Conservation (phyloP, 2,888 invertebrate genomes). For the Parnassius glacialis region DNA sequence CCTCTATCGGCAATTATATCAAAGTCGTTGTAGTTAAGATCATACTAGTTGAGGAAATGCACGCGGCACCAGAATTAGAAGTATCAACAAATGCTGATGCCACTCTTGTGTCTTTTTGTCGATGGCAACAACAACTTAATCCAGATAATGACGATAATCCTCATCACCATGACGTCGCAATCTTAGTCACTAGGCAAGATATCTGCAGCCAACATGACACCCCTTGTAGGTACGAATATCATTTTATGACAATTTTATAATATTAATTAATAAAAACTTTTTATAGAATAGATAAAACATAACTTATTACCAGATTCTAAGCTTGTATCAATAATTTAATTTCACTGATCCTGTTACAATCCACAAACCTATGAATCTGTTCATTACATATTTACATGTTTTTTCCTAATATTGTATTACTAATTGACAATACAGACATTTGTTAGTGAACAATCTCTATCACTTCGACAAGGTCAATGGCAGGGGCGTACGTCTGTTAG, state of each 20-base stretch:
- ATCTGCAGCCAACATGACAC: conserved; percentile 83
- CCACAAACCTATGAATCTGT: no score
- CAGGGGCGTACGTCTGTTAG: conserved; percentile 65
- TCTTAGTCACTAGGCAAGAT: conserved; percentile 90
- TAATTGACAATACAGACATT: conserved; percentile 9
- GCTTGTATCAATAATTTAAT: no score
- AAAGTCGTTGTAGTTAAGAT: conserved; percentile 94
- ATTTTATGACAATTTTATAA: conserved; percentile 9
- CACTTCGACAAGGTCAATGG: conserved; percentile 70
- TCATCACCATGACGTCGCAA: conserved; percentile 94
- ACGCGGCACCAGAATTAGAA: conserved; percentile 83
- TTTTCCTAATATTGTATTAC: not conserved
- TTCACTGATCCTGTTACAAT: no score
- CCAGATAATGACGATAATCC: conserved; percentile 89
- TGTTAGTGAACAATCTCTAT: conserved; percentile 9
- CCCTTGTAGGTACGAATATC: conserved; percentile 75
- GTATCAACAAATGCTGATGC: conserved; percentile 90
- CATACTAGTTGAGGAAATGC: conserved; percentile 86
- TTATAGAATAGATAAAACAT: no score
- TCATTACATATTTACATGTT: no score
- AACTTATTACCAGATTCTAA: no score
- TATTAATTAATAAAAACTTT: no score
- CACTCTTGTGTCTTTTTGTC: conserved; percentile 91
- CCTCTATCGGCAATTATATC: conserved; percentile 94
- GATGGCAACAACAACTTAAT: conserved; percentile 89